phyloP scores from a whole-genome alignment of 2,113 vertebrate genomes.

The Perca fluviatilis region DNA sequence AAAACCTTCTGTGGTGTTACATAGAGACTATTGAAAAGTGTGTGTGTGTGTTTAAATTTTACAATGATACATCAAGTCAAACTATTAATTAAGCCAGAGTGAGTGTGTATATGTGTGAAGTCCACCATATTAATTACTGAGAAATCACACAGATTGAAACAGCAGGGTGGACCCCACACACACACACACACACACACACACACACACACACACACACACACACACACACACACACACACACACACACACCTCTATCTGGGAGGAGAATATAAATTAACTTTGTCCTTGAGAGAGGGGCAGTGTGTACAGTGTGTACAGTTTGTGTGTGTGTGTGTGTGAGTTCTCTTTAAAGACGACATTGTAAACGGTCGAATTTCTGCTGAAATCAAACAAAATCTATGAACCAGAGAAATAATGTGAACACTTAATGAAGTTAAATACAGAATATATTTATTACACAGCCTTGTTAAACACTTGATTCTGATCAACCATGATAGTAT shows the following conservation, averaged over 20 bases:
- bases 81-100: not conserved
- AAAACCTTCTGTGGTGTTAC: not conserved
- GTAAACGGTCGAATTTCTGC: too few species aligned
- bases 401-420: not conserved
- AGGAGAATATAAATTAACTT: slow-evolving; percentile 17
- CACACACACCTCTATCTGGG: slow-evolving; percentile 17
- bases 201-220: not conserved
- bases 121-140: slow-evolving; percentile 22
- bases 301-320: not conserved
- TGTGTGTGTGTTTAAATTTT: not conserved
- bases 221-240: not conserved
- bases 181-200: not conserved
- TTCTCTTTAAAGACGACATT: too few species aligned
- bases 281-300: not conserved
- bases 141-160: slow-evolving; percentile 1
- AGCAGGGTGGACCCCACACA: not conserved
- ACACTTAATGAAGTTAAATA: too few species aligned
- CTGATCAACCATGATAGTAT: too few species aligned
- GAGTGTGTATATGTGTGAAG: not conserved
- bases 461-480: too few species aligned
- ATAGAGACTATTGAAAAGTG: not conserved
- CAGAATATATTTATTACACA: too few species aligned
- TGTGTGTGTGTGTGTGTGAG: not conserved
- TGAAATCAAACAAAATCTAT: too few species aligned
- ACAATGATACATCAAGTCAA: not conserved